A percentile compares a stretch with the other conserved stretches of the same genome.
These are phyloP conservation scores for Lepisosteus oculatus DNA, from an alignment of 2,113 vertebrate genomes.

Conservation along the genomic window DNA sequence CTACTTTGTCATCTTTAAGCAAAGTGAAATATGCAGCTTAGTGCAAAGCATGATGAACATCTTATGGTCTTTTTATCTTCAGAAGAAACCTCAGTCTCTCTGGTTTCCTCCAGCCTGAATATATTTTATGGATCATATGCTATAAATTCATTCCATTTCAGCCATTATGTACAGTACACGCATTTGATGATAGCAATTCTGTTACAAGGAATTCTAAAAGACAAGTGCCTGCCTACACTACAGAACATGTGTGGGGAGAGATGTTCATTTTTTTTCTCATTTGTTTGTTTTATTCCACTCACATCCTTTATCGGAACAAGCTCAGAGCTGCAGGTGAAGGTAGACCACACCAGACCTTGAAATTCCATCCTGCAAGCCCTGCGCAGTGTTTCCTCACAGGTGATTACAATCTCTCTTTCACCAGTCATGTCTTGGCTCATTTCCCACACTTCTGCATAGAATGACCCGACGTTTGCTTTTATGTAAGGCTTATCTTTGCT, in stretches of 20 bases:
- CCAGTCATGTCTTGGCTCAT: too few relatives aligned
- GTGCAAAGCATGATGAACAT: constrained; percentile 26
- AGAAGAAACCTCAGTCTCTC: background rate
- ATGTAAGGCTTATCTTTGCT: too few relatives aligned
- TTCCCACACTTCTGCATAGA: too few relatives aligned
- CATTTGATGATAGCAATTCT: constrained; percentile 25
- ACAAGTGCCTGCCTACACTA: constrained; percentile 7
- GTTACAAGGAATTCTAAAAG: background rate
- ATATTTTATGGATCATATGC: constrained; percentile 19
- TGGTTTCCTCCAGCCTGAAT: background rate
- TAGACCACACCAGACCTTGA: too few relatives aligned
- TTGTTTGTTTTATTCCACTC: constrained; percentile 16
- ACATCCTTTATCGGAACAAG: constrained; percentile 13
- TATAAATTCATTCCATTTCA: constrained; percentile 15
- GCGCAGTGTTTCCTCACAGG: too few relatives aligned
- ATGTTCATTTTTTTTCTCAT: constrained; percentile 6
- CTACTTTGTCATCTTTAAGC: constrained; percentile 13
- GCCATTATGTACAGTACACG: constrained; percentile 4
- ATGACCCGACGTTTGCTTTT: too few relatives aligned
- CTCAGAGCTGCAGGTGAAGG: background rate
- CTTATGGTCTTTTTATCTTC: constrained; percentile 5
- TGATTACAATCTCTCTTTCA: too few relatives aligned
- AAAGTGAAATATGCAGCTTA: constrained; percentile 17
- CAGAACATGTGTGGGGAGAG: background rate
- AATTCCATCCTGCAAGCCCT: too few relatives aligned